Percentiles rank a stretch among this genome's conserved stretches.
Evolutionary conservation across 2,113 vertebrate species (phyloP).

Genomic region (Anseranas semipalmata): DNA sequence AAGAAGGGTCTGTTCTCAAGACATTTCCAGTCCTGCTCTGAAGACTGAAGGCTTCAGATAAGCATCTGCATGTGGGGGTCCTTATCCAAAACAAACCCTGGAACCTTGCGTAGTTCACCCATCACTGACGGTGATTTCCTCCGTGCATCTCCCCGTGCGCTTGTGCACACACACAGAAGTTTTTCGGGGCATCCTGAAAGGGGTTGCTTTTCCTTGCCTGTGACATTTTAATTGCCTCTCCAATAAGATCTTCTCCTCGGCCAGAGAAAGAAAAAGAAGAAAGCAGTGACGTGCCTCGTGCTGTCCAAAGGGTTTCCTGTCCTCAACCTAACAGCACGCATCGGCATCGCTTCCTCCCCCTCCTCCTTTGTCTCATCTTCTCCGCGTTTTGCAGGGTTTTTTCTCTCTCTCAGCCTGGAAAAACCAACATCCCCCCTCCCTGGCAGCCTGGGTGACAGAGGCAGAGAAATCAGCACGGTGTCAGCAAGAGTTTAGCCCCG

Average conservation of each 20-base stretch:
- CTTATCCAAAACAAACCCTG: slow-evolving; percentile 37
- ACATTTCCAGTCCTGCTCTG: neutral
- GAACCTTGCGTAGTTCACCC: slow-evolving; percentile 1
- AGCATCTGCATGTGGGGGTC: neutral
- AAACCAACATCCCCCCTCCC: neutral
- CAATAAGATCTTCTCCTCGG: neutral
- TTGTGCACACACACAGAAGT: neutral
- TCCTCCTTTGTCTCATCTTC: neutral
- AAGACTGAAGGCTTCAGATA: slow-evolving; percentile 34
- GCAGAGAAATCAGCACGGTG: neutral
- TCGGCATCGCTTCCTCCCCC: fast-evolving
- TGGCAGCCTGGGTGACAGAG: neutral
- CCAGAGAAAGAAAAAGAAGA: neutral
- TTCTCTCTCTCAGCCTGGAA: neutral
- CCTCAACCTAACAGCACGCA: neutral
- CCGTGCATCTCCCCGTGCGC: neutral
- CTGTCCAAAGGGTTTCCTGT: neutral
- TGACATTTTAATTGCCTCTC: neutral
- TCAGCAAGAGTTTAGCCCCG: slow-evolving; percentile 40
- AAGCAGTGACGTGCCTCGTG: fast-evolving
- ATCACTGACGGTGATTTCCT: neutral
- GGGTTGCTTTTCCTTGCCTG: neutral
- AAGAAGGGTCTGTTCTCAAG: neutral
- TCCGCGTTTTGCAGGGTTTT: fast-evolving
- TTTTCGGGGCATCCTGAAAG: neutral